A percentile compares a stretch with the other conserved stretches of the same genome.
Evolutionary conservation across 2,113 vertebrate genomes (phyloP).

Genomic region (Tichodroma muraria): DNA sequence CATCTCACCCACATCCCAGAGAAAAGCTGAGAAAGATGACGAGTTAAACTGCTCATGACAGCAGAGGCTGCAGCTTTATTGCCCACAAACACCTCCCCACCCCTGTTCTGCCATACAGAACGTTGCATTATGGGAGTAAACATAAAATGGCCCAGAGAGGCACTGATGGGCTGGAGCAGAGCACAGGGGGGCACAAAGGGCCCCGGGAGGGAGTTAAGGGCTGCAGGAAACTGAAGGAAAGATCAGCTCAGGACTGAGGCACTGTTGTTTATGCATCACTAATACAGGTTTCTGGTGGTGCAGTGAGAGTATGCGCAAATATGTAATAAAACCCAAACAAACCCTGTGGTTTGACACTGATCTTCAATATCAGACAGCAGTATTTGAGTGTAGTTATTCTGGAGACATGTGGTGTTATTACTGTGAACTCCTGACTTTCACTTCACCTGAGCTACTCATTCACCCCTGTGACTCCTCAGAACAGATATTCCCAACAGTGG

Average conservation of each 20-base stretch:
- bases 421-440: neutral
- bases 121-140: neutral
- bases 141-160: neutral
- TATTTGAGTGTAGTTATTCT: neutral
- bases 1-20: neutral
- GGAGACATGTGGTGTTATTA: neutral
- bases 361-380: neutral
- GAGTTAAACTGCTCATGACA: neutral
- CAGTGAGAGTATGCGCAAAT: neutral
- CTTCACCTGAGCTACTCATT: neutral
- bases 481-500: neutral
- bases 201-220: neutral
- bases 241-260: neutral
- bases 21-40: neutral
- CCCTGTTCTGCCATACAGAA: neutral
- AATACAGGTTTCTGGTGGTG: neutral
- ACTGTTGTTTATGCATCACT: neutral
- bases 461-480: neutral
- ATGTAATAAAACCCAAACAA: neutral
- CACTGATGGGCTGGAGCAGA: fast-evolving
- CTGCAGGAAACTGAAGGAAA: neutral
- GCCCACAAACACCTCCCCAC: neutral
- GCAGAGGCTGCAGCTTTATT: neutral
- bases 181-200: neutral
- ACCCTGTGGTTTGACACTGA: neutral